Evolutionary conservation across 2,113 vertebrate genomes (phyloP).

Genomic region (Suricata suricatta): DNA sequence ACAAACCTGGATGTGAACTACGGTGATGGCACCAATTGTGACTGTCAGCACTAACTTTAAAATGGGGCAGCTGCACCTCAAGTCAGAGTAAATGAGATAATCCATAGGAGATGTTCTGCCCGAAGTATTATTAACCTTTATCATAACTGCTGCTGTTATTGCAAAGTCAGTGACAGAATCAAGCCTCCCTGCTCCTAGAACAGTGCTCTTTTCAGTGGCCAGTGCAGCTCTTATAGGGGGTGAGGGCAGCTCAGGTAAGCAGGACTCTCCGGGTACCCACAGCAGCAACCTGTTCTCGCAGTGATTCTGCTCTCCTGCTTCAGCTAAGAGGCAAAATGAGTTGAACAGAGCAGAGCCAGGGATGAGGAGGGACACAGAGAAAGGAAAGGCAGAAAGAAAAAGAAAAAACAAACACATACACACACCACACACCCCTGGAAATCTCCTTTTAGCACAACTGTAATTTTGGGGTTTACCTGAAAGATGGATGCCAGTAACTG

Average conservation of each 20-base stretch:
- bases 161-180: neutral
- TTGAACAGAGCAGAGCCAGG: neutral
- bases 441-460: neutral
- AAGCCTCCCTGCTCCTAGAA: neutral
- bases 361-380: neutral
- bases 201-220: neutral
- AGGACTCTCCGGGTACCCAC: neutral
- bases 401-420: neutral
- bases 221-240: neutral
- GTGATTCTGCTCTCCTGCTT: neutral
- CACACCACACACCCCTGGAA: neutral
- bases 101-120: neutral
- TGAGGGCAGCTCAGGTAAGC: neutral
- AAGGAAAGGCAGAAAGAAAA: neutral
- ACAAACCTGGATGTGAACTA: neutral
- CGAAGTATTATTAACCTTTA: neutral
- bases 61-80: neutral
- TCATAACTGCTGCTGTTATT: neutral
- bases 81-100: neutral
- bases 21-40: neutral
- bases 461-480: neutral
- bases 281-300: neutral
- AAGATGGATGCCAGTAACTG: neutral
- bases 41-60: neutral
- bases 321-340: neutral